A percentile compares a stretch with the other conserved stretches of the same genome.
These are phyloP conservation scores for Spilosoma lubricipeda DNA, from an alignment of 2,888 invertebrate species.

Conservation along the genomic window DNA sequence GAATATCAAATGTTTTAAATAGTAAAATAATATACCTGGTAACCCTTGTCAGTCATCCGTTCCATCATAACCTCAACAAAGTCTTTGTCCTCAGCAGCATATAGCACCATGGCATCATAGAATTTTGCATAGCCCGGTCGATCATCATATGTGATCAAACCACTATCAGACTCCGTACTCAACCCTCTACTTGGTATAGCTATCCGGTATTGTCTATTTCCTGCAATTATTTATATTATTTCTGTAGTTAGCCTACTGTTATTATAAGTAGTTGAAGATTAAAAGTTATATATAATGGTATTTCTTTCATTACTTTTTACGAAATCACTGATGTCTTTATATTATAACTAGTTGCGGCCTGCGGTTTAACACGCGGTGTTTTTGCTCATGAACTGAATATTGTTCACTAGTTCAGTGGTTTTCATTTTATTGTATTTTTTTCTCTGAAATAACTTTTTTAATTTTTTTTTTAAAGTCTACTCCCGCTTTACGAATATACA, in stretches of 20 bases:
- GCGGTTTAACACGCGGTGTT: no score
- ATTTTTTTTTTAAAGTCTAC: no score
- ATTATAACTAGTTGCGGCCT: no score
- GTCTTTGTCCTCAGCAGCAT: conserved; percentile 89
- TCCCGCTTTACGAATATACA: no score
- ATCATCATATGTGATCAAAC: conserved; percentile 85
- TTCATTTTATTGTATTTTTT: no score
- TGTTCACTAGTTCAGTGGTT: no score
- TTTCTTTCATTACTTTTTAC: no score
- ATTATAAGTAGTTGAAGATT: neutral
- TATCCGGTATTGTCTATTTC: conserved; percentile 36
- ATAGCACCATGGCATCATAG: conserved; percentile 93
- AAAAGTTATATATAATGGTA: no score
- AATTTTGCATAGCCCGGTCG: conserved; percentile 82
- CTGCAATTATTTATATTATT: conserved; percentile 3
- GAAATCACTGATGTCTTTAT: no score
- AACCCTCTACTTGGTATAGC: conserved; percentile 17
- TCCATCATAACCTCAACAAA: conserved; percentile 89
- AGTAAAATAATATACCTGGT: conserved; percentile 83
- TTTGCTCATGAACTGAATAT: no score
- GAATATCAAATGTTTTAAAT: neutral
- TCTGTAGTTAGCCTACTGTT: neutral
- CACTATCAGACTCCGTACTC: conserved; percentile 38
- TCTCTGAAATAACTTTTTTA: no score
- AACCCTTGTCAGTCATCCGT: conserved; percentile 87